Evolutionary conservation across 23 tunicate species (phyloP), one percentile per base, ranked within the genome.

Genomic region (Trididemnum clinides): DNA sequence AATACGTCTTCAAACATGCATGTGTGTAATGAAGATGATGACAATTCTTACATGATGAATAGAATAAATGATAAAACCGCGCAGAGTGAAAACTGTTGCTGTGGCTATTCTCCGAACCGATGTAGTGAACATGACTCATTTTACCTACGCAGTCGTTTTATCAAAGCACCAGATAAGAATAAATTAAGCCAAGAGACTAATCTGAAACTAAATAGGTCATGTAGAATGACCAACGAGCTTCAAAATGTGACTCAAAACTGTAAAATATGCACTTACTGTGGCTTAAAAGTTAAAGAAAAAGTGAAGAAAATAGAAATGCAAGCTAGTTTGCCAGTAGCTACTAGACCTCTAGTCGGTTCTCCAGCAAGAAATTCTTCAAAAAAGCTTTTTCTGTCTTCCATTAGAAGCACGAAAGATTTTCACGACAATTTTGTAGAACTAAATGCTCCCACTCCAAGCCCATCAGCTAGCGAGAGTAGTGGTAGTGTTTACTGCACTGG

Each of bases 381-480:
- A 23, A n/a, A 26, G 10, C 35, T 78, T 28, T 10, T 78, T 78
- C 23, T 78, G 4, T 51, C 83, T 3, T 51, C 83, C 51, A 51
- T 51, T 51, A 22, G 83, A 30, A 78, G 28, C 37, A 29, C 66
- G 5, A 26, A 25, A 51, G 83, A 78, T 7, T 23, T 29, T 2
- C 39, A 12, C 5, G 32, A 78, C 51, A 51, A 54, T 29, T 51
- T 2, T 29, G 26, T 78, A 3, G 83, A 78, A 51, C 30, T 79
- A 33, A 87, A 76, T 39, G 86, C 73, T 22, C 75, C 86, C 3
- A 87, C 97, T 5, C 88, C 97, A 31, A 92, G 97, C 71, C 92
- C 97, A 0, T 82, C 92, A n/a, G 89, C 97, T 19, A 92, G 97
- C 72, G 97, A 92, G 80, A 84, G 97, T 37, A 84, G 97, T 63